Conservation (phyloP, 1,140 invertebrate genomes). For the Eurosta solidaginis region DNA sequence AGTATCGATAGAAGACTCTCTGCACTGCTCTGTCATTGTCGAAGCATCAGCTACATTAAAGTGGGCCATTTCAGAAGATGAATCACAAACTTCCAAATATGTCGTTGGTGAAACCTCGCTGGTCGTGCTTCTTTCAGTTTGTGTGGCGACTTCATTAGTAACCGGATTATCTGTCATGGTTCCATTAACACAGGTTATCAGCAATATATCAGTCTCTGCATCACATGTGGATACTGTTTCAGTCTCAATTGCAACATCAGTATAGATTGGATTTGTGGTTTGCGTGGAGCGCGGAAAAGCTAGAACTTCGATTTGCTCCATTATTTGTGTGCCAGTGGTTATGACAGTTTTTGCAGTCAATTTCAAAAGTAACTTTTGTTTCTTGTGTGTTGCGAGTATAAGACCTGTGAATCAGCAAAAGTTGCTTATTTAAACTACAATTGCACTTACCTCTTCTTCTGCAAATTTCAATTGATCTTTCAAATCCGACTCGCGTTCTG, state of each 20-base stretch:
- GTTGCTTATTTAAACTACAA: background rate
- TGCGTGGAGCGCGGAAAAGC: slow-evolving; percentile 51
- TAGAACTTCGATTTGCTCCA: slow-evolving; percentile 35
- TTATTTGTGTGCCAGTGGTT: slow-evolving; percentile 53
- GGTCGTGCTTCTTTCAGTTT: background rate
- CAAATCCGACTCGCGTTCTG: slow-evolving; percentile 90
- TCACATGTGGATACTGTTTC: background rate
- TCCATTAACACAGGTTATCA: background rate
- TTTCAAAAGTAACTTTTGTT: background rate
- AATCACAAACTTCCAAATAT: background rate
- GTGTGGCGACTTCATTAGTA: background rate
- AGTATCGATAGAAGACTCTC: background rate
- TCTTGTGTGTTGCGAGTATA: background rate
- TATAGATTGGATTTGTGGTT: slow-evolving; percentile 29
- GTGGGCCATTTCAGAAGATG: too few species aligned
- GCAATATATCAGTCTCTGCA: too few species aligned
- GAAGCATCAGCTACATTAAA: too few species aligned
- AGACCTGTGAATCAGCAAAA: background rate
- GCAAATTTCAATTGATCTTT: slow-evolving; percentile 87
- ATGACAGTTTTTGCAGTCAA: slow-evolving; percentile 10
- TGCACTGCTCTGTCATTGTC: background rate
- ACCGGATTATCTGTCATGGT: background rate
- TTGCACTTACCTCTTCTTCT: slow-evolving; percentile 76
- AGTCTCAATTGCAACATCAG: slow-evolving; percentile 32
- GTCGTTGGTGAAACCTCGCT: background rate